Conservation (phyloP, 2,113 vertebrate species). For the Scomber scombrus region DNA sequence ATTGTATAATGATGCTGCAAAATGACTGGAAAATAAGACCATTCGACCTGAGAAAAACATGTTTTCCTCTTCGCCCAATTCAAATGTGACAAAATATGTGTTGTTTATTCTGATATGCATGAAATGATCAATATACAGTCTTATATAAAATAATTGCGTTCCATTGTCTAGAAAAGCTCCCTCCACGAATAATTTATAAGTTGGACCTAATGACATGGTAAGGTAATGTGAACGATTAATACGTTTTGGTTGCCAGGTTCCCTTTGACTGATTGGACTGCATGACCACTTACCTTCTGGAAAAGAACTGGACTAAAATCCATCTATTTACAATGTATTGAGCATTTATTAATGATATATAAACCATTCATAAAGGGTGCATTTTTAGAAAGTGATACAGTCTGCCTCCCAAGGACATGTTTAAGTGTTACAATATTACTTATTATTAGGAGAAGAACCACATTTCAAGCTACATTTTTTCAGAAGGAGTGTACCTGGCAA, state of each 20-base stretch:
- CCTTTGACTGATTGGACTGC: not conserved
- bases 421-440: not conserved
- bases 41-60: constrained; percentile 27
- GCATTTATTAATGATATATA: not conserved
- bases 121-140: not conserved
- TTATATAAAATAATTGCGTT: not conserved
- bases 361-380: no score
- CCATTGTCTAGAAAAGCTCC: not conserved
- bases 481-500: not conserved
- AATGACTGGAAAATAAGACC: constrained; percentile 38
- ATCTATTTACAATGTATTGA: not conserved
- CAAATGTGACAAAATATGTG: not conserved
- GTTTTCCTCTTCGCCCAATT: constrained; percentile 1
- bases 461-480: not conserved
- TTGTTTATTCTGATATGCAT: not conserved
- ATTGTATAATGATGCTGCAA: constrained; percentile 54
- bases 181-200: not conserved
- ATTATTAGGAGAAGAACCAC: not conserved
- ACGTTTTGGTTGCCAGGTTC: not conserved
- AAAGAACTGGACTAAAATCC: not conserved
- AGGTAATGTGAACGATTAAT: not conserved
- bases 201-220: no score
- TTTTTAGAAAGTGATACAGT: no score
- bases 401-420: no score
- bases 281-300: not conserved